Percentiles rank a stretch among this genome's conserved stretches.
These are phyloP conservation scores for Pseudochirops corinnae DNA, from an alignment of 2,797 vertebrate genomes.

Conservation along the genomic window DNA sequence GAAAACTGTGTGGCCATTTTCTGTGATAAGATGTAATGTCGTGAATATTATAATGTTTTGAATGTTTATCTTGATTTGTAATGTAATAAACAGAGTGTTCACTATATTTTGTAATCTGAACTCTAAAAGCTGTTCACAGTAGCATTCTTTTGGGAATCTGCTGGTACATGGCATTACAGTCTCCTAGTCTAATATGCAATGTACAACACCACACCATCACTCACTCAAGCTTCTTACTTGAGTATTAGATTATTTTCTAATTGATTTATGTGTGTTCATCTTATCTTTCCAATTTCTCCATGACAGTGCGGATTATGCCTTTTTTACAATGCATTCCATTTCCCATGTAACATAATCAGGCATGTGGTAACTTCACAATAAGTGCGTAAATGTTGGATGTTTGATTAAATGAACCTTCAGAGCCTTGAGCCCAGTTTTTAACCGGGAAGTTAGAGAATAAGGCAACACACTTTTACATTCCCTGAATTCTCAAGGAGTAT, in stretches of 20 bases:
- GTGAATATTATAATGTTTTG: no score
- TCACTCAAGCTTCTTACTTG: slow-evolving; percentile 22
- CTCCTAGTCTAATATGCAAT: background rate
- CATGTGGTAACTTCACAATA: background rate
- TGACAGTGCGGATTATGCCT: background rate
- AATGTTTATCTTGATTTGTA: no score
- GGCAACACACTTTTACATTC: slow-evolving; percentile 60
- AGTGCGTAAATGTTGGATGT: background rate
- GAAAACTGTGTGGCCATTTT: no score
- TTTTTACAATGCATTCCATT: background rate
- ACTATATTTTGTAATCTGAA: no score
- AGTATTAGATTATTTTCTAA: background rate
- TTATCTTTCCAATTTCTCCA: background rate
- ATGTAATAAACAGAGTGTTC: no score
- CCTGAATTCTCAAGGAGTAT: slow-evolving; percentile 57
- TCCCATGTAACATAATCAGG: background rate
- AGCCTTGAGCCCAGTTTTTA: slow-evolving; percentile 12
- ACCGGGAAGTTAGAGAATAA: slow-evolving; percentile 29
- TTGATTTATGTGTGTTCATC: background rate
- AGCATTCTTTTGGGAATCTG: no score
- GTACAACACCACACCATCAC: background rate
- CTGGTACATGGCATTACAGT: no score
- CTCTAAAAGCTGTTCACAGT: no score
- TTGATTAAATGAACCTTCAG: background rate
- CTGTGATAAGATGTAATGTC: no score